Evolutionary conservation across 2,888 invertebrate genomes (phyloP).

Genomic region (Melanargia galathea): DNA sequence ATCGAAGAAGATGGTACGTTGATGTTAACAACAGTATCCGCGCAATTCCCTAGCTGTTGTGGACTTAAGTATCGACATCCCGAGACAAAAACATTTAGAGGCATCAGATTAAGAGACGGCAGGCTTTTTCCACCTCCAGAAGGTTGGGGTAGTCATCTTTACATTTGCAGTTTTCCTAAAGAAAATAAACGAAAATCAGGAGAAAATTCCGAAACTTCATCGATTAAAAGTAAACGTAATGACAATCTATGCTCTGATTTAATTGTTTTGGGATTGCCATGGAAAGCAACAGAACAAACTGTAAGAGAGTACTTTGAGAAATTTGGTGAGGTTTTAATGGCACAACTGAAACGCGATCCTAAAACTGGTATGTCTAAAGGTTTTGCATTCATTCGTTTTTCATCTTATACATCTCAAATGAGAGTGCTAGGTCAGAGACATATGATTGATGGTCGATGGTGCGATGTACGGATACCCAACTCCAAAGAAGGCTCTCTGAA

Average conservation of each 20-base stretch:
- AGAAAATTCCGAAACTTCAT: conserved; percentile 91
- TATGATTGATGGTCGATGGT: conserved; percentile 98
- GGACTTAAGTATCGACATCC: conserved; percentile 98
- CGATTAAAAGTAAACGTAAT: conserved; percentile 95
- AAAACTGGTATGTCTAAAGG: conserved; percentile 98
- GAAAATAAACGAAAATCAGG: conserved; percentile 98
- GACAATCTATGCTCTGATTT: conserved; percentile 97
- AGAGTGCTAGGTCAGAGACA: conserved; percentile 96
- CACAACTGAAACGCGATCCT: conserved; percentile 96
- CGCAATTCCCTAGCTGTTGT: conserved; percentile 97
- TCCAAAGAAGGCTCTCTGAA: conserved; percentile 91
- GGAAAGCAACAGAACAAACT: conserved; percentile 98
- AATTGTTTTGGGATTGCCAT: conserved; percentile 98
- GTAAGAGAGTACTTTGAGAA: conserved; percentile 98
- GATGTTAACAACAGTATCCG: conserved; percentile 95
- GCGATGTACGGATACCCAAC: conserved; percentile 99
- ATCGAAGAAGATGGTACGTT: conserved; percentile 97
- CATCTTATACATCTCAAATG: conserved; percentile 96
- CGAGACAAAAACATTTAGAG: conserved; percentile 94
- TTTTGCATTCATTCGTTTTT: conserved; percentile 98
- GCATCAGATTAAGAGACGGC: conserved; percentile 95
- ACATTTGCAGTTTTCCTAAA: conserved; percentile 92
- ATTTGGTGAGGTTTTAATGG: conserved; percentile 98
- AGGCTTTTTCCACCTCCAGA: conserved; percentile 93
- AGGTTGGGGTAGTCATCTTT: conserved; percentile 92